These are phyloP conservation scores for Aphelinus atriplicis DNA, from an alignment of 1,140 invertebrate genomes.

Conservation along the genomic window DNA sequence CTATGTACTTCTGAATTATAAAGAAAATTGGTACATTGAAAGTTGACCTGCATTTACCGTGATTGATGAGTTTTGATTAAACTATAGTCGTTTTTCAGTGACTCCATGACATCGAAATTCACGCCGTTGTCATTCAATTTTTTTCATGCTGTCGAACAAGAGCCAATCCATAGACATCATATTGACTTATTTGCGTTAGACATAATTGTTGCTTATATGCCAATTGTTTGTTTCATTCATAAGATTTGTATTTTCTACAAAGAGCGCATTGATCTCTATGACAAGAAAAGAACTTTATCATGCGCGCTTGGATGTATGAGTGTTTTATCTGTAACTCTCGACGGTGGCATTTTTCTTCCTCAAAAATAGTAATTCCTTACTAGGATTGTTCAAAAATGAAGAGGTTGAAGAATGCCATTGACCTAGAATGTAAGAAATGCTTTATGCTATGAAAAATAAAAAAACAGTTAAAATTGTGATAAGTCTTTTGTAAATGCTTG, in stretches of 20 bases:
- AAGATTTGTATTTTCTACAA: constrained; percentile 35
- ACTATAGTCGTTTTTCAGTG: neutral
- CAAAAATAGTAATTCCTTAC: neutral
- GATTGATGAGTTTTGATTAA: too few relatives aligned
- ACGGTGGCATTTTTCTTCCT: constrained; percentile 14
- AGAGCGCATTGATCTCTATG: constrained; percentile 10
- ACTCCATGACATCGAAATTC: constrained; percentile 31
- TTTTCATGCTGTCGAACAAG: neutral
- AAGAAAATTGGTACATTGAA: too few relatives aligned
- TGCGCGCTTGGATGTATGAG: constrained; percentile 36
- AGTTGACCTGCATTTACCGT: too few relatives aligned
- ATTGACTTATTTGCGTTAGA: constrained; percentile 12
- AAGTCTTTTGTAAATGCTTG: constrained; percentile 68
- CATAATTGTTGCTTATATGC: constrained; percentile 26
- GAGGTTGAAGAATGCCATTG: constrained; percentile 40
- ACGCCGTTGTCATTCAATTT: neutral
- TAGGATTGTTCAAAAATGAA: constrained; percentile 36
- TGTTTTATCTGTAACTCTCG: constrained; percentile 34
- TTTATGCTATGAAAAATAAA: constrained; percentile 51
- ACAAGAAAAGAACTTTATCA: neutral
- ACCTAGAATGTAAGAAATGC: constrained; percentile 51
- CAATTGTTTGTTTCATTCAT: constrained; percentile 27
- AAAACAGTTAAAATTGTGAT: constrained; percentile 65
- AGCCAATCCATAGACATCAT: constrained; percentile 16
- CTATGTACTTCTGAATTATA: constrained; percentile 17